phyloP scores from a whole-genome alignment of 1,140 invertebrate genomes.

The Carcinoscorpius rotundicauda region DNA sequence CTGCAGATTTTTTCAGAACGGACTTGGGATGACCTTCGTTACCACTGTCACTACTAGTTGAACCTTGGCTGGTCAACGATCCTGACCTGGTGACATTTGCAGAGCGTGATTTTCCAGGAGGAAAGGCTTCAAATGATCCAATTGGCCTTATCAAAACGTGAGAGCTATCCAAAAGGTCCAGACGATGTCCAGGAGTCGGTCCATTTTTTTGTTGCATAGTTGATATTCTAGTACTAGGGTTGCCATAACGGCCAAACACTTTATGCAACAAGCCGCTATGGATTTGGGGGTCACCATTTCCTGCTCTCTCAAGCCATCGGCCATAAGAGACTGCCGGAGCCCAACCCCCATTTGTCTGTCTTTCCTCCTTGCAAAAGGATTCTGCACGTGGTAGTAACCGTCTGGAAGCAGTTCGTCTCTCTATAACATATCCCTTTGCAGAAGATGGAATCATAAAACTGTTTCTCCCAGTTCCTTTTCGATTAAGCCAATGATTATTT shows the following conservation, averaged over 20 bases:
- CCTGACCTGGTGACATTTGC: constrained; percentile 15
- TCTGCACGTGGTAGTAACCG: constrained; percentile 6
- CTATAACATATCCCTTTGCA: not conserved
- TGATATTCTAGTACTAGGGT: not conserved
- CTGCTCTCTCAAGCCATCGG: constrained; percentile 9
- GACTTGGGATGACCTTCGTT: constrained; percentile 17
- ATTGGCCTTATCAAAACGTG: not conserved
- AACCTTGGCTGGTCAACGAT: constrained; percentile 18
- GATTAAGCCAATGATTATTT: not conserved
- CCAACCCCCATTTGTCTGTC: not conserved
- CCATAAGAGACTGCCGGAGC: constrained; percentile 14
- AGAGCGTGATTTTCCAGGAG: not conserved
- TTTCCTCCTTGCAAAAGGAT: not conserved
- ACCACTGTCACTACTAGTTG: constrained; percentile 14
- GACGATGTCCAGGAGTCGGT: not conserved
- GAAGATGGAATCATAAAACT: no score
- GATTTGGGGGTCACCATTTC: constrained; percentile 3
- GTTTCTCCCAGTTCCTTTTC: not conserved
- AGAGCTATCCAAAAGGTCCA: constrained; percentile 7
- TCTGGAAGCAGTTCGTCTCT: not conserved
- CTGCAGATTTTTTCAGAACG: constrained; percentile 15
- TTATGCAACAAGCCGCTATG: not conserved
- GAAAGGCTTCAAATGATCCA: not conserved
- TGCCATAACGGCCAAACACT: not conserved
- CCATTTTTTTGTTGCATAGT: not conserved